phyloP scores from a whole-genome alignment of 2,797 vertebrate genomes.

The Octomys mimax region DNA sequence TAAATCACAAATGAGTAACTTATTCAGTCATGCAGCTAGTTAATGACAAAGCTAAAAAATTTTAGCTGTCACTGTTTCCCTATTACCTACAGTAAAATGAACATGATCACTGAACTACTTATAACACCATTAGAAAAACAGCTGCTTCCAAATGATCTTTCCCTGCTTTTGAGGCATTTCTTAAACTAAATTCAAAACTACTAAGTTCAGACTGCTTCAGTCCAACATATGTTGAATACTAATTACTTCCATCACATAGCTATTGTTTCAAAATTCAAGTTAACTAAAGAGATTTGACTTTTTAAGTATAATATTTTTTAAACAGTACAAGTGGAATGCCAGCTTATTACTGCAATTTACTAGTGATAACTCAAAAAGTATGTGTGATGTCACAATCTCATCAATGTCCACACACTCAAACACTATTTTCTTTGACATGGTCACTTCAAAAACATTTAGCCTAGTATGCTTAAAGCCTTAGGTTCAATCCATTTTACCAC shows the following conservation, averaged over 20 bases:
- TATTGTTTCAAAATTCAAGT: slow-evolving; percentile 45
- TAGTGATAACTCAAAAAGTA: slow-evolving; percentile 31
- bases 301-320: slow-evolving; percentile 36
- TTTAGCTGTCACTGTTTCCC: slow-evolving; percentile 31
- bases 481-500: background rate
- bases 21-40: background rate
- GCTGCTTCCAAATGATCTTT: slow-evolving; percentile 1
- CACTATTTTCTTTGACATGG: background rate
- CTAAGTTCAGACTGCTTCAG: background rate
- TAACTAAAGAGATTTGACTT: background rate
- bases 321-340: background rate
- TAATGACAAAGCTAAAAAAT: slow-evolving; percentile 40
- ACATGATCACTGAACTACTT: slow-evolving; percentile 4
- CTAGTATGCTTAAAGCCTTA: background rate
- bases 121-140: background rate
- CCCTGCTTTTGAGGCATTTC: slow-evolving; percentile 11
- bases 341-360: slow-evolving; percentile 11
- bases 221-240: background rate
- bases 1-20: slow-evolving; percentile 1
- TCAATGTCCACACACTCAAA: slow-evolving; percentile 34
- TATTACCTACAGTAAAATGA: slow-evolving; percentile 5
- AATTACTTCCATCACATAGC: slow-evolving; percentile 18
- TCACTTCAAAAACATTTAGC: slow-evolving; percentile 56
- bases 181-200: background rate
- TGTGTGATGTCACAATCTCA: background rate